Evolutionary conservation across 1,140 invertebrate genomes (phyloP), one percentile per base, ranked within the genome.

Genomic region (Leptopilina boulardi): DNA sequence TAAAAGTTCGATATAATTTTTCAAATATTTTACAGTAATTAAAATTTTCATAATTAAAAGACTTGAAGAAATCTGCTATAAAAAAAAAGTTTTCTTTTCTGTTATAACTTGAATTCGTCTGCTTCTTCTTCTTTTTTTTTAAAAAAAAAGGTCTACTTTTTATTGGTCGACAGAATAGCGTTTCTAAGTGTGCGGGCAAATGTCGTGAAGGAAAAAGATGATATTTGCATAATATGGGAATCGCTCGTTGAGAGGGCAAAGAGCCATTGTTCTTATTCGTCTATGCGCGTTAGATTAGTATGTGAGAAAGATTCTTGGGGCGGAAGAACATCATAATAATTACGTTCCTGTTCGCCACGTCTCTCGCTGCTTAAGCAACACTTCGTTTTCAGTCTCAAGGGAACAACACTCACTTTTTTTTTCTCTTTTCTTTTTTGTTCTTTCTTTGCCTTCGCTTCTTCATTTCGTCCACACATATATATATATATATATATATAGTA

Each of bases 271-370:
- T 87, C 83, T 78, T 71, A 83, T 83, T 73, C 80, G 80, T 84
- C 81, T 84, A 77, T 76, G 84, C 70, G 75, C 75, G 77, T 38
- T 78, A 79, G 82, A 81, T 85, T 84, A 85, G 84, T 87, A 87
- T 87, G 87, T 87, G 87, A 87, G 87, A 87, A 87, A 77, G 80
- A 84, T 84, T 86, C 80, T 75, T 81, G 80, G 77, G 85, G 79
- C 87, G 86, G 86, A 88, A 89, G 83, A 89, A 85, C 87, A 87
- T 88, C 83, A 86, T 87, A 87, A 87, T 87, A 87, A 88, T 88
- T 86, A 88, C 82, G 76, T 84, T 84, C 78, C 77, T 79, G 79
- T 83, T 80, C 73, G 73, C 76, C 77, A 74, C 47, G 42, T 75
- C 74, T 54, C 26, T 38, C 71, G 44, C 74, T 56, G 56, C 78